phyloP scores from a whole-genome alignment of 2,888 invertebrate species.

The Lochmaea crataegi region DNA sequence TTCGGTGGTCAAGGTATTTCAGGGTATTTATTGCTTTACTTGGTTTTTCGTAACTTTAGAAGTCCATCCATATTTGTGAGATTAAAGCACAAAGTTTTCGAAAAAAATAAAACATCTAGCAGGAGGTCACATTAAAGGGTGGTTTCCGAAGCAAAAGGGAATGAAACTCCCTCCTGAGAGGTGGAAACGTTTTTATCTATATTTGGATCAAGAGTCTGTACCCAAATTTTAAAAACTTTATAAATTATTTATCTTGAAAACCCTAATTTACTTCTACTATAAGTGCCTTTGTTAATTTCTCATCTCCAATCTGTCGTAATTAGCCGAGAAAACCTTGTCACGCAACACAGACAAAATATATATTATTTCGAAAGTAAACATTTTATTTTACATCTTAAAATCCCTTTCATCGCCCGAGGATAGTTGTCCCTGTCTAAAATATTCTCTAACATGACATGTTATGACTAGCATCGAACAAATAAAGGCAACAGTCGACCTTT shows the following conservation, averaged over 20 bases:
- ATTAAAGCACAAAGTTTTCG: too few species aligned
- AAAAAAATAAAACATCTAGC: too few species aligned
- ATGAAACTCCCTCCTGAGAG: too few species aligned
- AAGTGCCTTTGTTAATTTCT: not conserved
- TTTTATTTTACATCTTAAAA: not conserved
- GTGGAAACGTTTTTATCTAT: too few species aligned
- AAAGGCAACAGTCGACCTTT: conserved; percentile 33
- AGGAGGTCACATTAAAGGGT: too few species aligned
- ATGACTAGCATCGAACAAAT: conserved; percentile 35
- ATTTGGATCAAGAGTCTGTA: too few species aligned
- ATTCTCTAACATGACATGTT: conserved; percentile 27
- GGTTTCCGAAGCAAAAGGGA: too few species aligned
- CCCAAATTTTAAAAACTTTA: not conserved
- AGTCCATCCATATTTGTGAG: too few species aligned
- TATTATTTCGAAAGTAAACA: conserved; percentile 1
- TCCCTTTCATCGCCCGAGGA: not conserved
- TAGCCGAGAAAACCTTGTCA: not conserved
- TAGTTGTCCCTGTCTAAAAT: conserved; percentile 11
- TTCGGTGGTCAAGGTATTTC: too few species aligned
- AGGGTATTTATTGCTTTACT: too few species aligned
- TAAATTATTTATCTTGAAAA: not conserved
- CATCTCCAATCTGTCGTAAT: not conserved
- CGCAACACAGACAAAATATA: not conserved
- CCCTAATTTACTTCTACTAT: too few species aligned
- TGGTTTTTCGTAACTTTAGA: too few species aligned